Base-by-base conservation (phyloP, 1,140 invertebrate genomes). In the Zaprionus lachaisei region DNA sequence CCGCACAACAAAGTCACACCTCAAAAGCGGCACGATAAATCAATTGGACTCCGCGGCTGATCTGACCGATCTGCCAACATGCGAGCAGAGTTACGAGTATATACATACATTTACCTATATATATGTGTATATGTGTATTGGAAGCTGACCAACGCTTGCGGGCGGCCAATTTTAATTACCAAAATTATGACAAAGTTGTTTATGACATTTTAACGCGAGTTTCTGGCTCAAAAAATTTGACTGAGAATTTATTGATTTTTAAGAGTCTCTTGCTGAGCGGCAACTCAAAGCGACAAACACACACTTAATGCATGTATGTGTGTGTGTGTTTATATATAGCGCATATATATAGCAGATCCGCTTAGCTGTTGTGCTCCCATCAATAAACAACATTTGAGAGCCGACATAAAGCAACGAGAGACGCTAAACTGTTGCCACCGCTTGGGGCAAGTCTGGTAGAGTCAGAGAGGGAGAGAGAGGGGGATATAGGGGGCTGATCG, bases 161-260 rank as follows among this genome's bases (percentile, higher is more conserved):
- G 79, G 85, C 85, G 85, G 85, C 79, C 84, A 90, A 80, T 87
- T 91, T 91, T 91, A 91, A 87, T 91, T 91, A 91, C 70, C 86
- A 87, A 91, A 91, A 87, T 91, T 91, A 91, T 91, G 86, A 91
- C 86, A 91, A 91, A 91, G 86, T 91, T 87, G 85, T 90, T 90
- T 90, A 90, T 77, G 85, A 82, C 85, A 82, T 77, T 90, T 90
- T 82, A 84, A 90, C 81, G 70, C 67, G 79, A 62, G 72, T 80
- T 82, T 86, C 37, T 66, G 76, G 31, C 73, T 80, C 62, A 62
- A 37, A 74, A 84, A 90, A 78, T 81, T 90, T 82, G 79, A 73
- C 57, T 82, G 69, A 51, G 74, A 85, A 90, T 90, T 90, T 90
- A 90, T 90, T 90, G 85, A 85, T 90, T 90, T 90, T 90, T 90